phyloP scores from a whole-genome alignment of 2,113 vertebrate genomes.

The Tachuris rubrigastra region DNA sequence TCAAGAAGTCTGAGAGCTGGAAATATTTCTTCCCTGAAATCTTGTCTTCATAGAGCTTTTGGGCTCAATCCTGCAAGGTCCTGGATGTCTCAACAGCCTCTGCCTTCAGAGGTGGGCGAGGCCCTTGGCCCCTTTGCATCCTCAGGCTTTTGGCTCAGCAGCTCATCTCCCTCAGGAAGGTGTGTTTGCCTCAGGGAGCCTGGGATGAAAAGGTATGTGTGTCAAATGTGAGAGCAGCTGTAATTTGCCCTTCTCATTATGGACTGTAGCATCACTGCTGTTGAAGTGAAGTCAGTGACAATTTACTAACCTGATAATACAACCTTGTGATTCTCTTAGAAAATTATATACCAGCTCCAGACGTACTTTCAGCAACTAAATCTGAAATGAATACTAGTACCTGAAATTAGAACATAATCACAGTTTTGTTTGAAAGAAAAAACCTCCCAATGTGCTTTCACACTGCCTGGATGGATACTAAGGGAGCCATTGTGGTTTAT shows the following conservation, averaged over 20 bases:
- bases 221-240: not conserved
- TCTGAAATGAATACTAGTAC: not conserved
- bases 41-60: not conserved
- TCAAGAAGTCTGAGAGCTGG: not conserved
- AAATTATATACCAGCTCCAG: not conserved
- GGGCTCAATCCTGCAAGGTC: not conserved
- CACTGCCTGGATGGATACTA: not conserved
- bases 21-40: not conserved
- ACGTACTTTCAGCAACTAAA: not conserved
- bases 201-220: not conserved
- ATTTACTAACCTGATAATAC: not conserved
- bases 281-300: not conserved
- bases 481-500: not conserved
- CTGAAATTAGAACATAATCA: not conserved
- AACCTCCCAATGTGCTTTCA: not conserved
- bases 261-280: not conserved
- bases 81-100: not conserved
- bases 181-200: not conserved
- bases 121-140: not conserved
- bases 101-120: not conserved
- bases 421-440: not conserved
- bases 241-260: not conserved
- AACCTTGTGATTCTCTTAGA: not conserved
- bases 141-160: not conserved
- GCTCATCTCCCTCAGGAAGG: not conserved